Percentiles rank a stretch among this genome's conserved stretches.
Conservation (phyloP, 2,888 invertebrate genomes). For the Drepanosiphum platanoidis region DNA sequence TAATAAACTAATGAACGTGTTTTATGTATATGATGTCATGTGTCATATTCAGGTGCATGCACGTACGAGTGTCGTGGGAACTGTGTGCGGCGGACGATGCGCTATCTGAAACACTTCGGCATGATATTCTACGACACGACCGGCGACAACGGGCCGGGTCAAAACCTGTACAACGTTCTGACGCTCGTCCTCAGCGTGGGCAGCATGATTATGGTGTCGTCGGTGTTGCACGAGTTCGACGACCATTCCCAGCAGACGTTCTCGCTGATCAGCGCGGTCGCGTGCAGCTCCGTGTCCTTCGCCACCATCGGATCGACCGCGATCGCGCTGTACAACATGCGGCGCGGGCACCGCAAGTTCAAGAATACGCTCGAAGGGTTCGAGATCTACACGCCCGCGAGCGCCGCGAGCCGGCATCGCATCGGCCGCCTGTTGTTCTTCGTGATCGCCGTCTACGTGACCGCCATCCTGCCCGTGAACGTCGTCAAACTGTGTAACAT, state of each 20-base stretch:
- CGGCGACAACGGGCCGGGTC: not conserved
- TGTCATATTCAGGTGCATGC: too few relatives aligned
- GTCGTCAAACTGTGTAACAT: constrained; percentile 34
- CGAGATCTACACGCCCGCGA: not conserved
- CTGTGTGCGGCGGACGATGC: too few relatives aligned
- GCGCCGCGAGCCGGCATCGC: not conserved
- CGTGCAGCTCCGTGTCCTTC: too few relatives aligned
- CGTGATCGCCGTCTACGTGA: not conserved
- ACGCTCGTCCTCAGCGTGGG: not conserved
- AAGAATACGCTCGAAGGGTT: not conserved
- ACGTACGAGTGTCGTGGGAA: too few relatives aligned
- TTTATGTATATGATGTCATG: too few relatives aligned
- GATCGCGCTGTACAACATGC: not conserved
- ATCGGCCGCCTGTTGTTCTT: too few relatives aligned
- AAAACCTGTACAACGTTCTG: not conserved
- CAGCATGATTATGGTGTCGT: not conserved
- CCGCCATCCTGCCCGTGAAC: constrained; percentile 5
- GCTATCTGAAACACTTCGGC: not conserved
- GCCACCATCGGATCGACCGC: not conserved
- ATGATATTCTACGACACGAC: not conserved
- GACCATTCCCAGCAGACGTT: not conserved
- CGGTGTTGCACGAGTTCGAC: not conserved
- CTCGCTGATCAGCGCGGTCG: not conserved
- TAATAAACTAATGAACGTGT: too few relatives aligned
- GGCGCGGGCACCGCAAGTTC: not conserved